phyloP scores from a whole-genome alignment of 2,113 vertebrate genomes.

The Meriones unguiculatus region DNA sequence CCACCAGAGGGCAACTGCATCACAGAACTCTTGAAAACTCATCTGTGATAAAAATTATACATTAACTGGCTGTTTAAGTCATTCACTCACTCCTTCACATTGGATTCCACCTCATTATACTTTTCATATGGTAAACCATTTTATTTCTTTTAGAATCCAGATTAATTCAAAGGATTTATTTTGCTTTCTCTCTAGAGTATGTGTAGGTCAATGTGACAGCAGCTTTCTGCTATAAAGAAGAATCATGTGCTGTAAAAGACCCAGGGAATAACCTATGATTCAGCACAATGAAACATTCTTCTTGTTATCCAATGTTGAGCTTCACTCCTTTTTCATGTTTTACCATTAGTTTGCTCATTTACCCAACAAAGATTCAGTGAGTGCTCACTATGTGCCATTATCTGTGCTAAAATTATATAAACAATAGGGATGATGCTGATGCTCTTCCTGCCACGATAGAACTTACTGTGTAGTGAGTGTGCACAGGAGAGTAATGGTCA shows the following conservation, averaged over 20 bases:
- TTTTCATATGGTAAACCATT: conserved; percentile 21
- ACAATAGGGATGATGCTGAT: not conserved
- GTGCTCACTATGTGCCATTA: not conserved
- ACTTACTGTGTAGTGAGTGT: not conserved
- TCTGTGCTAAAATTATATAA: not conserved
- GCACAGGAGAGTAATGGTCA: not conserved
- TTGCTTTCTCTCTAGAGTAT: conserved; percentile 36
- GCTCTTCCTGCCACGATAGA: not conserved
- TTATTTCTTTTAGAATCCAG: conserved; percentile 54
- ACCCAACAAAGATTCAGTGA: not conserved
- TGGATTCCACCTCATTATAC: conserved; percentile 40
- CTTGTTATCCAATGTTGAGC: not conserved
- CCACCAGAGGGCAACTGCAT: conserved; percentile 85
- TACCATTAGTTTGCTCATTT: conserved; percentile 17
- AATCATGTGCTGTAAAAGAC: not conserved
- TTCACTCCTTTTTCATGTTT: not conserved
- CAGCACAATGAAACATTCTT: not conserved
- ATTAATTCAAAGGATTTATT: conserved; percentile 47
- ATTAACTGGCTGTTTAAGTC: conserved; percentile 72
- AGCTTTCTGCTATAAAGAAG: not conserved
- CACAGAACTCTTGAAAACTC: conserved; percentile 43
- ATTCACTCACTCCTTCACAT: conserved; percentile 66
- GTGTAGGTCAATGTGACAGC: not conserved
- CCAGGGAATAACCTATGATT: not conserved
- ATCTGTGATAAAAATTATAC: conserved; percentile 66